Evolutionary conservation across 2,888 invertebrate genomes (phyloP), one percentile per base, ranked within the genome.

Genomic region (Pristionchus exspectatus): DNA sequence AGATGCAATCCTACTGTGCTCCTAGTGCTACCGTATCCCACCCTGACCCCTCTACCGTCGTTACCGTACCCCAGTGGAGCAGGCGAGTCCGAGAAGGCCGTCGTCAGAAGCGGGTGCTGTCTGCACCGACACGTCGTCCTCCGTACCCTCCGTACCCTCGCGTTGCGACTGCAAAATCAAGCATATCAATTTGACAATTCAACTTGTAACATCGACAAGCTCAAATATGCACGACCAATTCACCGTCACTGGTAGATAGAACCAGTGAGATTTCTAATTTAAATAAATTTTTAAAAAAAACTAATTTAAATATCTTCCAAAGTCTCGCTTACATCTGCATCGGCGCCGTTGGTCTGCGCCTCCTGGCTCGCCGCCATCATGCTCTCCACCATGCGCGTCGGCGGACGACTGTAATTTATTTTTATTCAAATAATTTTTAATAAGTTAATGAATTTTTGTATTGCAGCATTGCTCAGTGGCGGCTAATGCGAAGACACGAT

Each of bases 11-110:
- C 38, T 38, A 38, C 38, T 38, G 38, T 38, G 38, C 38, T 38
- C 38, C 38, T 24, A 4, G 69, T 16, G 69, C 69, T 30, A 12
- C 44, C 5, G 66, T 27, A 27, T n/a, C n/a, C 27, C 10, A 66
- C 33, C 14, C 33, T 27, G 72, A 14, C 72, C 50, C 44, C 10
- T 18, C n/a, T n/a, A 16, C n/a, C 38, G 1, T 33, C 12, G 77
- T 16, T 89, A 88, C 92, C 94, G 93, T 96, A 97, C 98, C 97
- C 98, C 98, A 91, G 98, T 98, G 91, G 98, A 98, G 96, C 98
- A 98, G 91, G 98, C 98, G 94, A 98, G 97, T 89, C 98, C 98
- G 91, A 99, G 96, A 92, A 99, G 96, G 95, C 98, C 98, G 96
- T 99, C 98, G 93, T 98, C 98, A 96, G 98, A 86, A 12, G 89